Conservation (phyloP, 2,888 invertebrate species). For the Horisme vitalbata region DNA sequence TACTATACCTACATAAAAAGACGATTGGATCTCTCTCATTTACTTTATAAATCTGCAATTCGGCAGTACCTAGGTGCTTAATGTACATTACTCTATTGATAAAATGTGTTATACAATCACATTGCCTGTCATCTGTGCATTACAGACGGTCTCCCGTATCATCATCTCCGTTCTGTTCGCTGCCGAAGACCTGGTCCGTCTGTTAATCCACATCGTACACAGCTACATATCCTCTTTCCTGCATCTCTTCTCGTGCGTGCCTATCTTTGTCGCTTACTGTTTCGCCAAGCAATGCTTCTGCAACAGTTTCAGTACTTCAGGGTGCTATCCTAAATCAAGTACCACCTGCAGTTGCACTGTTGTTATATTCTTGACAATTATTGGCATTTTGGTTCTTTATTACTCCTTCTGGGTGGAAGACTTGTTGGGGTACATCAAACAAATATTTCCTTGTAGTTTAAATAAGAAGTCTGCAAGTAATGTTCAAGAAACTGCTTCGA, state of each 20-base stretch:
- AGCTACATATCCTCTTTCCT: conserved; percentile 39
- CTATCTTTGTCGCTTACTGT: conserved; percentile 37
- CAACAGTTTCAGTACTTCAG: conserved; percentile 9
- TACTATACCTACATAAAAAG: neutral
- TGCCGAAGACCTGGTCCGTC: conserved; percentile 44
- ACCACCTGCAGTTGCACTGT: conserved; percentile 31
- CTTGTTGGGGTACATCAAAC: conserved; percentile 30
- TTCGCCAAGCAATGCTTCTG: conserved; percentile 38
- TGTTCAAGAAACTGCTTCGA: neutral
- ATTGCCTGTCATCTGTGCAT: conserved; percentile 41
- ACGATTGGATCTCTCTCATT: no score
- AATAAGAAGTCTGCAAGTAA: conserved; percentile 23
- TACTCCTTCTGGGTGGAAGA: conserved; percentile 41
- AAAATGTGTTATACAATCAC: conserved; percentile 36
- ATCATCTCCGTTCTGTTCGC: conserved; percentile 41
- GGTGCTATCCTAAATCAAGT: conserved; percentile 16
- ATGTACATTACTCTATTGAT: neutral
- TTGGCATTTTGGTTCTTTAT: conserved; percentile 35
- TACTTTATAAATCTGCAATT: no score
- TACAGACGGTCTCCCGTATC: conserved; percentile 41
- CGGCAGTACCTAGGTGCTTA: no score
- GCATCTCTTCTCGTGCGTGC: conserved; percentile 40
- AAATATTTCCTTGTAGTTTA: conserved; percentile 30
- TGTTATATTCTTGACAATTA: conserved; percentile 30
- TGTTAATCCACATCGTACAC: conserved; percentile 40